Conservation (phyloP, 2,113 vertebrate species). For the Panthera leo region DNA sequence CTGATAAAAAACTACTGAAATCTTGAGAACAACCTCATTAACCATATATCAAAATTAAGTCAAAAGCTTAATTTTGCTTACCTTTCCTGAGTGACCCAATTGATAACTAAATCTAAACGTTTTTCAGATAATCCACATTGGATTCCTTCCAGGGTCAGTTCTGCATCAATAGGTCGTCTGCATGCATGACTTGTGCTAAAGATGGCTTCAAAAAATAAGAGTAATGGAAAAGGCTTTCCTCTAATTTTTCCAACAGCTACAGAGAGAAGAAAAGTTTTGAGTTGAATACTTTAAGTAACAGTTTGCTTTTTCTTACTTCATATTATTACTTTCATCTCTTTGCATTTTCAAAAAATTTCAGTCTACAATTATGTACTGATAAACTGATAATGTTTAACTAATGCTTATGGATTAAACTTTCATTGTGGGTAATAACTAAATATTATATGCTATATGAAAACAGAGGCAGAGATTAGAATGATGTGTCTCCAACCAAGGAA, state of each 20-base stretch:
- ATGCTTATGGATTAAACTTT: constrained; percentile 7
- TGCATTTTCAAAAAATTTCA: constrained; percentile 20
- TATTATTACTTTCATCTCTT: constrained; percentile 22
- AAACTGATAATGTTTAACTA: constrained; percentile 32
- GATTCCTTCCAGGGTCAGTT: constrained; percentile 84
- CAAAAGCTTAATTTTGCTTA: constrained; percentile 73
- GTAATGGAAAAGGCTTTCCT: constrained; percentile 80
- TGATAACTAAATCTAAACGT: constrained; percentile 82
- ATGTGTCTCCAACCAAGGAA: background rate
- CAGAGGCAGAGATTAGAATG: background rate
- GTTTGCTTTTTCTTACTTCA: constrained; percentile 23
- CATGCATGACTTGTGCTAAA: constrained; percentile 77
- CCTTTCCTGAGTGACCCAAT: constrained; percentile 86
- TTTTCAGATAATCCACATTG: constrained; percentile 82
- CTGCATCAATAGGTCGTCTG: constrained; percentile 71
- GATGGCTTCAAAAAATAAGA: constrained; percentile 86
- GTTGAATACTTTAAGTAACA: constrained; percentile 29
- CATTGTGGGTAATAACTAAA: constrained; percentile 23
- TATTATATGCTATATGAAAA: background rate
- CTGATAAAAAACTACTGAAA: constrained; percentile 32
- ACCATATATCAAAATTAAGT: constrained; percentile 46
- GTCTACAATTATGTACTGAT: background rate
- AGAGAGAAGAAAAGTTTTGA: constrained; percentile 42
- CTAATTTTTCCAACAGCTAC: constrained; percentile 79
- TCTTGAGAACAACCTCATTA: constrained; percentile 49